A percentile compares a stretch with the other conserved stretches of the same genome.
Conservation (phyloP, 92 coral and sea anemone genomes). For the Porites lobata region DNA sequence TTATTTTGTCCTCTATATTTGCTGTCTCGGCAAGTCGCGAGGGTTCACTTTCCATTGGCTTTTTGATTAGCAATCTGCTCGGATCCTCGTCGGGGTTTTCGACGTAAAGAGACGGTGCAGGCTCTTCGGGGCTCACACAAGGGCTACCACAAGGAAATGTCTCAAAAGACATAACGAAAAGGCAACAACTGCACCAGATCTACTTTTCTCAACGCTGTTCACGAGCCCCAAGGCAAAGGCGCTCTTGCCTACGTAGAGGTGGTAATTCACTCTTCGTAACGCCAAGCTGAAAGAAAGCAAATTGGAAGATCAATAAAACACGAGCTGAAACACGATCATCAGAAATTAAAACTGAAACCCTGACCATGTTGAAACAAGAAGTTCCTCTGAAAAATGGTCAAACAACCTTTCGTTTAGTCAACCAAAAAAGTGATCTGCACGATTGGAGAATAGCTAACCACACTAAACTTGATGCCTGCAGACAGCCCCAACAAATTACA, state of each 20-base stretch:
- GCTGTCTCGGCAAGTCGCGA: slow-evolving; percentile 95
- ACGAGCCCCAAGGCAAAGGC: slow-evolving; percentile 22
- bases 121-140: slow-evolving; percentile 89
- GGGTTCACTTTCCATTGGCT: slow-evolving; percentile 71
- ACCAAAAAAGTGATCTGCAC: neutral
- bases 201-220: slow-evolving; percentile 22
- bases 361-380: neutral
- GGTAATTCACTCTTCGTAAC: slow-evolving; percentile 37
- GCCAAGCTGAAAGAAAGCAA: slow-evolving; percentile 45
- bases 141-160: slow-evolving; percentile 97
- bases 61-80: slow-evolving; percentile 69
- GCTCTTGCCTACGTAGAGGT: slow-evolving; percentile 5
- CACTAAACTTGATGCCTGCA: neutral
- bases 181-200: neutral
- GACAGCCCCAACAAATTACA: slow-evolving; percentile 3
- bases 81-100: slow-evolving; percentile 76
- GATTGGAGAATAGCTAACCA: neutral
- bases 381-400: neutral
- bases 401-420: neutral
- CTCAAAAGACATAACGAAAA: slow-evolving; percentile 83
- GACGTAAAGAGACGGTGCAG: slow-evolving; percentile 96
- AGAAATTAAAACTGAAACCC: slow-evolving; percentile 30
- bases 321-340: neutral
- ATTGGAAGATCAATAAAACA: slow-evolving; percentile 62
- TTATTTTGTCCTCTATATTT: slow-evolving; percentile 91